These are phyloP conservation scores for Anthoscopus minutus DNA, from an alignment of 2,113 vertebrate genomes.

Conservation along the genomic window DNA sequence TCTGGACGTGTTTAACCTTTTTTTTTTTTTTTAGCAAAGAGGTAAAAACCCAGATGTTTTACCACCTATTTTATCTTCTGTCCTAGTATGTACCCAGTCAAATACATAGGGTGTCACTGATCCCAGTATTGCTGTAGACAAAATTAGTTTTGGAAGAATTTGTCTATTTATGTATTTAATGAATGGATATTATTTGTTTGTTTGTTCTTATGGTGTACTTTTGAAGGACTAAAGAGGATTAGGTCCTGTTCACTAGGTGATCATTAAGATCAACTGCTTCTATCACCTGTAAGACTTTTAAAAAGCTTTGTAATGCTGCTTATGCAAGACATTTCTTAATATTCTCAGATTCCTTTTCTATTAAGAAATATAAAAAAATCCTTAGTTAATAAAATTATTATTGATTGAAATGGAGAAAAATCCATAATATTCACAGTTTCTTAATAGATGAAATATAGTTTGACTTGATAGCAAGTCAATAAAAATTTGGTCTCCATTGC, in stretches of 20 bases:
- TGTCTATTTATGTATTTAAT: not conserved
- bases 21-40: not conserved
- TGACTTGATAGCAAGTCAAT: constrained; percentile 10
- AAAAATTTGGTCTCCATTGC: not conserved
- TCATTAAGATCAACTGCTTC: not conserved
- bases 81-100: not conserved
- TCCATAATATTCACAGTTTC: not conserved
- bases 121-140: not conserved
- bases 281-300: not conserved
- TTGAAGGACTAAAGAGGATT: not conserved
- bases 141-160: not conserved
- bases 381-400: not conserved
- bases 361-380: not conserved
- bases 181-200: not conserved
- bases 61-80: not conserved
- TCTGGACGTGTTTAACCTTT: not conserved
- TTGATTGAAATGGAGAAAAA: not conserved
- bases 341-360: not conserved
- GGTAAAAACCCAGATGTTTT: not conserved
- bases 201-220: not conserved
- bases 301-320: not conserved
- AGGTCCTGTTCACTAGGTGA: not conserved
- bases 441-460: not conserved
- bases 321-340: not conserved
- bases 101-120: not conserved